phyloP scores from a whole-genome alignment of 92 coral and sea anemone genomes.

The Zoanthus sociatus region DNA sequence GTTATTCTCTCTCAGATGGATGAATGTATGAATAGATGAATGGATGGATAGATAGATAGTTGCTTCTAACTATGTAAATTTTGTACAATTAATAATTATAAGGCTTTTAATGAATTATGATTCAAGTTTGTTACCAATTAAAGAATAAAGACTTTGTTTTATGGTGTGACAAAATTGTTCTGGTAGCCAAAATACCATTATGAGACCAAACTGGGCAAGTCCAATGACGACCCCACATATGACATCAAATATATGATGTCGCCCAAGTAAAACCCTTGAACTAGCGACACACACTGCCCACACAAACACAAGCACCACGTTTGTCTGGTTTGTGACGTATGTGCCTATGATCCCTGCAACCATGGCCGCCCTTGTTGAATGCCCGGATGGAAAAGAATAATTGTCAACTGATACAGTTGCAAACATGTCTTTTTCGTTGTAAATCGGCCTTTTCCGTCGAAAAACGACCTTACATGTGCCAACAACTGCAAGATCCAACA shows the following conservation, averaged over 20 bases:
- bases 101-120: too few relatives aligned
- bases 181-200: constrained; percentile 74
- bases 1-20: too few relatives aligned
- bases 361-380: constrained; percentile 90
- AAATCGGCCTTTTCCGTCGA: constrained; percentile 78
- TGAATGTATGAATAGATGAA: too few relatives aligned
- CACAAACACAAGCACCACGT: constrained; percentile 63
- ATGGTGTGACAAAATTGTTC: constrained; percentile 58
- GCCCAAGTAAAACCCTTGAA: constrained; percentile 92
- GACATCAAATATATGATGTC: constrained; percentile 95
- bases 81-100: too few relatives aligned
- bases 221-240: constrained; percentile 85
- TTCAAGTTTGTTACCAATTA: not conserved
- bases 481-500: constrained; percentile 86
- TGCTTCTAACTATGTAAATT: too few relatives aligned
- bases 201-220: constrained; percentile 66
- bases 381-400: constrained; percentile 97
- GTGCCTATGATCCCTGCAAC: constrained; percentile 78
- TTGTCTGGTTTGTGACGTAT: constrained; percentile 39
- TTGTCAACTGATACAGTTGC: constrained; percentile 94
- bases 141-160: constrained; percentile 48
- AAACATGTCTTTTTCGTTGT: constrained; percentile 92
- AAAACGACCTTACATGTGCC: constrained; percentile 74
- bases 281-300: constrained; percentile 86
- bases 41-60: too few relatives aligned